Conservation (phyloP, 2,113 vertebrate genomes). For the Alosa alosa region DNA sequence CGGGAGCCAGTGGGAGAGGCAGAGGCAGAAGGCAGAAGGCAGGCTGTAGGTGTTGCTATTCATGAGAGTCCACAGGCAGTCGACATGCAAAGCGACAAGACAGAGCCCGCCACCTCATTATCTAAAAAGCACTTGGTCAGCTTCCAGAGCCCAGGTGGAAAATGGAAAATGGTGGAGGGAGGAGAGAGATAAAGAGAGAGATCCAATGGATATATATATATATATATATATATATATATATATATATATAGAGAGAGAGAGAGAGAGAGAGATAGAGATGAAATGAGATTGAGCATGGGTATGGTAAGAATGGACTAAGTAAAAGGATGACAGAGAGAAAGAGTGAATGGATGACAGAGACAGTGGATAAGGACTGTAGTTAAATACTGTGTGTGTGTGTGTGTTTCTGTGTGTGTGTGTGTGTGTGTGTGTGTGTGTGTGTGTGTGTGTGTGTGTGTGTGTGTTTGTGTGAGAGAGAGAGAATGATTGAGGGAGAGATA, state of each 20-base stretch:
- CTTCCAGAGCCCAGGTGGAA: background rate
- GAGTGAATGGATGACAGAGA: background rate
- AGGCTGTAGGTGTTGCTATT: constrained; percentile 27
- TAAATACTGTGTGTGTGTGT: background rate
- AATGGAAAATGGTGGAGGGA: background rate
- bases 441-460: background rate
- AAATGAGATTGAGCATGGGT: background rate
- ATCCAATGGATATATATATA: background rate
- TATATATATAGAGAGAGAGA: background rate
- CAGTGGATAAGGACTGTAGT: background rate
- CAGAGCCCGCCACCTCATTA: constrained; percentile 23
- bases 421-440: background rate
- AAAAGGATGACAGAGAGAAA: background rate
- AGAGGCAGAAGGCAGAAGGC: background rate
- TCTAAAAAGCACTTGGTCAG: constrained; percentile 30
- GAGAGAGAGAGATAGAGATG: constrained; percentile 24
- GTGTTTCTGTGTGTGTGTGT: background rate
- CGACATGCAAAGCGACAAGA: constrained; percentile 17
- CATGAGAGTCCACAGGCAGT: constrained; percentile 3
- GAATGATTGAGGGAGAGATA: background rate
- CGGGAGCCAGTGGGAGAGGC: too few relatives aligned
- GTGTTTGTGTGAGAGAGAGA: background rate
- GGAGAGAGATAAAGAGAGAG: background rate
- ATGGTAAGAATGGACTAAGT: background rate
- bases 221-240: too few relatives aligned